Base-by-base conservation (phyloP, 1,140 invertebrate genomes). In the Drosophila navojoa region DNA sequence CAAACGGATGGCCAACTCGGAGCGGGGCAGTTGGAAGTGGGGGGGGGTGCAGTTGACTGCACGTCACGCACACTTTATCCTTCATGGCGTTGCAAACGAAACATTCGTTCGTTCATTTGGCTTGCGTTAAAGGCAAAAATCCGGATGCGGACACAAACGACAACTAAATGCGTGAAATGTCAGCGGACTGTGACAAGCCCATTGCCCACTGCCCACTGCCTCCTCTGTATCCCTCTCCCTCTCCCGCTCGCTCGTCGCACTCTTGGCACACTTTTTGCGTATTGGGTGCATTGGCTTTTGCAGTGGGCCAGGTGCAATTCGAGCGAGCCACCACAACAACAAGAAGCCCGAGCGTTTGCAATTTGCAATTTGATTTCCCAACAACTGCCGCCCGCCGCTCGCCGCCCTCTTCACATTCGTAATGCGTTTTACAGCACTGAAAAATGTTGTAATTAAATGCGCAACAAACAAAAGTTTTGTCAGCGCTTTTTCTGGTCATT, bases 51-150 rank as follows among this genome's bases (percentile, higher is more conserved):
- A 19, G 32, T 57, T 68, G 52, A 45, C 69, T 67, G 53, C 81
- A 80, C 79, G 77, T 80, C 81, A 85, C 81, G 81, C 81, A 85
- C 77, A 80, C 81, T 84, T 85, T 84, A 77, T 87, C 75, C 82
- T 67, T 69, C 81, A 72, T 35, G 32, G 32, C 53, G 55, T 5
- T 27, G 58, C 22, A 25, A 49, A 58, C 45, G 49, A 60, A 82
- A 81, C 75, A 59, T 86, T 86, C 35, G 35, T 38, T 38, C 35
- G 35, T 35, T 86, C 78, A 86, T 78, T 86, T 73, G 27, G 77
- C 35, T 73, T 73, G 68, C 73, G 81, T 85, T 77, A 84, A 80
- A 85, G 57, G 50, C 64, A 61, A 47, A 67, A 67, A 85, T 32
- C 22, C n/a, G 44, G 52, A 63, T 29, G 49, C 35, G 53, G 5